A percentile compares a stretch with the other conserved stretches of the same genome.
Conservation (phyloP, 2,888 invertebrate genomes). For the Lochmaea crataegi region DNA sequence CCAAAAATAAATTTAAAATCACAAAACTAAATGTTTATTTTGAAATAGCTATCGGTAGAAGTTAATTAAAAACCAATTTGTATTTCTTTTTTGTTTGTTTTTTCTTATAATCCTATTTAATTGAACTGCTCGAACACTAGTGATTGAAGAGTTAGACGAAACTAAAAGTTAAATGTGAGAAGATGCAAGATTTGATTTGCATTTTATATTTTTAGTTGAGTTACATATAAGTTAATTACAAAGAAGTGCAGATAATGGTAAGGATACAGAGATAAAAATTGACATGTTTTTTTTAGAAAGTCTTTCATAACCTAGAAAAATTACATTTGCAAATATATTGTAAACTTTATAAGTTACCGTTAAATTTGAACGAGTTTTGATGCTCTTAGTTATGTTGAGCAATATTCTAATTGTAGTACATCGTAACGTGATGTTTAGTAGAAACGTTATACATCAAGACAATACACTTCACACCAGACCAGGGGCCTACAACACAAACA, state of each 20-base stretch:
- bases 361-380: no score
- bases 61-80: slow-evolving; percentile 2
- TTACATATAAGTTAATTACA: neutral
- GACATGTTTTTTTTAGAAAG: no score
- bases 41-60: neutral
- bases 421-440: no score
- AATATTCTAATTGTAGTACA: no score
- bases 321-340: no score
- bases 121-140: neutral
- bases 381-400: no score
- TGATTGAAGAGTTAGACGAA: neutral
- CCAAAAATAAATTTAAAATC: neutral
- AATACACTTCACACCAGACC: no score
- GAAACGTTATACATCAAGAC: no score
- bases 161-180: neutral
- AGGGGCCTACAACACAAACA: no score
- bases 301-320: no score
- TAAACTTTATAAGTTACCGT: no score
- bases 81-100: slow-evolving; percentile 6
- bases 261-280: no score
- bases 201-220: neutral
- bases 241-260: neutral
- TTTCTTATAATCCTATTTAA: neutral
- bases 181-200: neutral
- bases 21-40: neutral